Conservation (phyloP, 2,888 invertebrate genomes). For the Rhodophaea formosa region DNA sequence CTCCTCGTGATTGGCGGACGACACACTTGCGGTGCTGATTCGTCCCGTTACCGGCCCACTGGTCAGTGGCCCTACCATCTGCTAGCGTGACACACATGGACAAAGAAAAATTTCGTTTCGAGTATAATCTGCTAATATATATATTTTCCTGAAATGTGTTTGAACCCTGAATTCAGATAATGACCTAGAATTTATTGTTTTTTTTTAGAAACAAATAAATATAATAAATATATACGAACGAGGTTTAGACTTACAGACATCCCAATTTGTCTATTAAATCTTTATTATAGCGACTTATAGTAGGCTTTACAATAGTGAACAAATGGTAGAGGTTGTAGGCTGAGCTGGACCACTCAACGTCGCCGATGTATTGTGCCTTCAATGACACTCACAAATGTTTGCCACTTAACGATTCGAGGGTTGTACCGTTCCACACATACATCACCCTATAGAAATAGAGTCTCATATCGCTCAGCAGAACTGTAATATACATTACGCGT, state of each 20-base stretch:
- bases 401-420: constrained; percentile 53
- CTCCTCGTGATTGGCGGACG: constrained; percentile 57
- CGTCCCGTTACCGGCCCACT: constrained; percentile 52
- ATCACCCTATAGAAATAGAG: constrained; percentile 26
- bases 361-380: constrained; percentile 59
- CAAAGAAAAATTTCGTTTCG: background rate
- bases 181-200: no score
- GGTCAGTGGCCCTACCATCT: constrained; percentile 46
- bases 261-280: background rate
- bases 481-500: constrained; percentile 10
- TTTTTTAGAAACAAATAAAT: no score
- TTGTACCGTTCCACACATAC: constrained; percentile 35
- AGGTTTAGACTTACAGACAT: background rate
- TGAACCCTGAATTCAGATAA: no score
- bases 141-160: no score
- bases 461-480: constrained; percentile 21
- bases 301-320: constrained; percentile 26
- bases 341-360: constrained; percentile 51
- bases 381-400: constrained; percentile 70
- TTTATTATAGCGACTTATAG: background rate
- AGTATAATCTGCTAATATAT: no score
- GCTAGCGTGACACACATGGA: constrained; percentile 17
- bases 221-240: no score
- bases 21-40: constrained; percentile 52
- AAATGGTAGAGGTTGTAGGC: constrained; percentile 43